A percentile compares a stretch with the other conserved stretches of the same genome.
Conservation (phyloP, 2,797 vertebrate species). For the Neosilurus hyrtlii region DNA sequence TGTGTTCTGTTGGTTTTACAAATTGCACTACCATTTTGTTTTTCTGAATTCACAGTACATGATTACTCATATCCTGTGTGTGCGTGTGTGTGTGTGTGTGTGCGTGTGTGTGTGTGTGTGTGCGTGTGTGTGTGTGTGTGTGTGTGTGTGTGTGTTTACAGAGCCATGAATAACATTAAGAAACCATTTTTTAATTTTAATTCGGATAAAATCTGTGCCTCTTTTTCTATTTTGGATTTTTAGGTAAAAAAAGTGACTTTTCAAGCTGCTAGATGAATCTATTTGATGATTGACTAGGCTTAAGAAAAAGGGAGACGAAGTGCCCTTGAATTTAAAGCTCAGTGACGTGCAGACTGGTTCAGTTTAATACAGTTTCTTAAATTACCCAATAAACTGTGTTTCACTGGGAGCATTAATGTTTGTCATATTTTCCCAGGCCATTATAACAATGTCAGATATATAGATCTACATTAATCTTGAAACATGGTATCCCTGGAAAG, state of each 20-base stretch:
- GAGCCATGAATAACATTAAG: too few species aligned
- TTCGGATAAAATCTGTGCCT: too few species aligned
- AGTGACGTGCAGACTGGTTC: not conserved
- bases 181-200: too few species aligned
- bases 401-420: constrained; percentile 7
- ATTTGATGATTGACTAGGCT: not conserved
- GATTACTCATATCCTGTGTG: too few species aligned
- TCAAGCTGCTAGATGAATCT: not conserved
- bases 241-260: not conserved
- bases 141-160: too few species aligned
- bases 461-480: constrained; percentile 1
- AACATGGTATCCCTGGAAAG: not conserved
- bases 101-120: too few species aligned
- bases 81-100: too few species aligned
- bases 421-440: not conserved
- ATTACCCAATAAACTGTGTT: not conserved
- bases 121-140: too few species aligned
- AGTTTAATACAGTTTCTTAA: not conserved
- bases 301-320: not conserved
- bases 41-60: too few species aligned
- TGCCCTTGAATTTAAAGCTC: constrained; percentile 19
- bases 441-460: constrained; percentile 11
- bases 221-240: too few species aligned
- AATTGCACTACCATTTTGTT: too few species aligned
- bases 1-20: too few species aligned